Conservation (phyloP, 2,797 vertebrate genomes). For the Fistularia tabacaria region DNA sequence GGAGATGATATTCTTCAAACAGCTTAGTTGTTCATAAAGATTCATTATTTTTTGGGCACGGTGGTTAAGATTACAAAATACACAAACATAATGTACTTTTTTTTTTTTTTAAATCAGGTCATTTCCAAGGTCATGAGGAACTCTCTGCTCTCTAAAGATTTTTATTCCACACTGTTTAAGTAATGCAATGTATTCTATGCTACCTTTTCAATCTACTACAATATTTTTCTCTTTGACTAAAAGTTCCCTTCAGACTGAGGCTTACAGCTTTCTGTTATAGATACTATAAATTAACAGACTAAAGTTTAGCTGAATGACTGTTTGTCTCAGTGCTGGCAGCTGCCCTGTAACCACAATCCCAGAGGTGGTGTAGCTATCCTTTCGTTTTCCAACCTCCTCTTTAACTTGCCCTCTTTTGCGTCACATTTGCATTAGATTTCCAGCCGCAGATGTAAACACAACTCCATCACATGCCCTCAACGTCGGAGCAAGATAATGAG, state of each 20-base stretch:
- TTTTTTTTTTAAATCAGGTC: too few relatives aligned
- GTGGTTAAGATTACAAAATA: too few relatives aligned
- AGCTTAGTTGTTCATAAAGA: too few relatives aligned
- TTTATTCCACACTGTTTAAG: too few relatives aligned
- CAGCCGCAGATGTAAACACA: conserved; percentile 62
- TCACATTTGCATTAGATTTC: conserved; percentile 75
- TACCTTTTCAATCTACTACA: conserved; percentile 1
- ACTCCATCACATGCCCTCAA: conserved; percentile 44
- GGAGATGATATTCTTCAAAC: too few relatives aligned
- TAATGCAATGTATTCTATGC: background rate
- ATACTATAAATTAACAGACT: conserved; percentile 71
- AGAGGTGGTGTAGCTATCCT: conserved; percentile 51
- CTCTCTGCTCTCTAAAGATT: too few relatives aligned
- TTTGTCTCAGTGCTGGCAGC: conserved; percentile 70
- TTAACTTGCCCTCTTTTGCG: conserved; percentile 68
- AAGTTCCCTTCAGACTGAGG: conserved; percentile 26
- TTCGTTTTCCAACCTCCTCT: conserved; percentile 75
- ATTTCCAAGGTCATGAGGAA: too few relatives aligned
- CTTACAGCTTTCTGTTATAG: conserved; percentile 52
- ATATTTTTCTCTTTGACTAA: background rate
- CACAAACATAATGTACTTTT: too few relatives aligned
- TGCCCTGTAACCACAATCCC: conserved; percentile 62
- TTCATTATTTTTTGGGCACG: too few relatives aligned
- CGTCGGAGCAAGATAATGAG: conserved; percentile 50
- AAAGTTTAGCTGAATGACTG: conserved; percentile 69